Evolutionary conservation across 2,113 vertebrate species (phyloP).

Genomic region (Meleagris gallopavo): DNA sequence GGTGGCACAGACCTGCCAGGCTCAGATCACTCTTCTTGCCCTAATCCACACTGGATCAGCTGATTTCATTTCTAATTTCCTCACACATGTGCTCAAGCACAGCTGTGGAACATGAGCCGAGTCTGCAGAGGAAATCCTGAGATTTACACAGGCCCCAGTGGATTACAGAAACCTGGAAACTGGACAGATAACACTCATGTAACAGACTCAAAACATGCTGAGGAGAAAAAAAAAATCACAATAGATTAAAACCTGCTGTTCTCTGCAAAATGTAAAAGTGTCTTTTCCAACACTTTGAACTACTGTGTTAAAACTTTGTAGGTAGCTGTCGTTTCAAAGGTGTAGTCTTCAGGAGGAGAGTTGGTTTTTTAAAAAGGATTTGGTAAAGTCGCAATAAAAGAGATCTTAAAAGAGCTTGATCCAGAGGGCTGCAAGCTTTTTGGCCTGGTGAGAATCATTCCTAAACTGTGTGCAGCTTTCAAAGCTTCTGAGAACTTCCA

Average conservation of each 20-base stretch:
- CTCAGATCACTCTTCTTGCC: not conserved
- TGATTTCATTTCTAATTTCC: conserved; percentile 76
- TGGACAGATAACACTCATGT: conserved; percentile 71
- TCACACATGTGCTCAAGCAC: conserved; percentile 67
- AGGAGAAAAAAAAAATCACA: conserved; percentile 5
- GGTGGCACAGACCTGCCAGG: not conserved
- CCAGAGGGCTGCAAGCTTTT: conserved; percentile 8
- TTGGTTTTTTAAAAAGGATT: conserved; percentile 1
- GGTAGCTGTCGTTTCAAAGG: conserved; percentile 58
- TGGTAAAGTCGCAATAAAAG: conserved; percentile 42
- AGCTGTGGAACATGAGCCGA: conserved; percentile 77
- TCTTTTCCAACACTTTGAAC: conserved; percentile 73
- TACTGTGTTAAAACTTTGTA: conserved; percentile 51
- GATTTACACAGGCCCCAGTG: conserved; percentile 74
- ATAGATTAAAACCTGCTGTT: conserved; percentile 74
- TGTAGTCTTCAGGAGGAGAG: conserved; percentile 40
- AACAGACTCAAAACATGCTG: conserved; percentile 65
- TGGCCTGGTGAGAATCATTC: not conserved
- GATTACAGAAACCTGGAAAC: conserved; percentile 71
- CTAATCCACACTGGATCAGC: conserved; percentile 66
- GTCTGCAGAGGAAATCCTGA: conserved; percentile 77
- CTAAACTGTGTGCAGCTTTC: conserved; percentile 21
- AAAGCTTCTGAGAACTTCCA: conserved; percentile 59
- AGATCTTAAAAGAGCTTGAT: conserved; percentile 42
- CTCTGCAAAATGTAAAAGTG: conserved; percentile 59